Evolutionary conservation across 2,113 vertebrate species (phyloP).

Genomic region (Mus pahari): DNA sequence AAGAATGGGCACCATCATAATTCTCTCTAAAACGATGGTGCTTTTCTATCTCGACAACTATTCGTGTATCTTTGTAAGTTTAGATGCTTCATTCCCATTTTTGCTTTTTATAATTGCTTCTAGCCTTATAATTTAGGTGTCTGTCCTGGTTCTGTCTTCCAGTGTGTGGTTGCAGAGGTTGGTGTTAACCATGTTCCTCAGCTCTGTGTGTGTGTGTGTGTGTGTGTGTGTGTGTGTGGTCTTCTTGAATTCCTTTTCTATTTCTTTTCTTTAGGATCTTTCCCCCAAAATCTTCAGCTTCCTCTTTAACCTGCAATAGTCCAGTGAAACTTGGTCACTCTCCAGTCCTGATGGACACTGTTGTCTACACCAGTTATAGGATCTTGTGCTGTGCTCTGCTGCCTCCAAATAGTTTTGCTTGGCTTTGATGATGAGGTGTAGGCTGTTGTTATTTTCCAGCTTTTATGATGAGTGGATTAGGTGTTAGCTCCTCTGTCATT

Average conservation of each 20-base stretch:
- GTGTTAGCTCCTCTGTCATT: not conserved
- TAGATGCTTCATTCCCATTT: not conserved
- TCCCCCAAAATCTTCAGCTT: not conserved
- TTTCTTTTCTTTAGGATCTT: not conserved
- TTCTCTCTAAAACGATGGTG: not conserved
- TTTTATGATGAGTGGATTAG: not conserved
- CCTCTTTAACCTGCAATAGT: not conserved
- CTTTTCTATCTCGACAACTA: not conserved
- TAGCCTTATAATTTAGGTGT: not conserved
- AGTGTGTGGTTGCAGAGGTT: not conserved
- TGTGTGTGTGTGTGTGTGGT: too few relatives aligned
- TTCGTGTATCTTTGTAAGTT: not conserved
- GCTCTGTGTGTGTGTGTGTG: not conserved
- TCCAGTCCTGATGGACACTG: not conserved
- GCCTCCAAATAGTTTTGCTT: not conserved
- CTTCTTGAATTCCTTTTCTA: not conserved
- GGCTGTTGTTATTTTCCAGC: not conserved
- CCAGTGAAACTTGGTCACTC: not conserved
- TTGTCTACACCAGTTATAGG: not conserved
- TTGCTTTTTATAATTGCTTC: not conserved
- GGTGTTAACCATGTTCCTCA: not conserved
- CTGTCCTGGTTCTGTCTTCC: not conserved
- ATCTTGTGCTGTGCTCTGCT: not conserved
- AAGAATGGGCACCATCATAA: not conserved
- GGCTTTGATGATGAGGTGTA: not conserved